A percentile compares a stretch with the other conserved stretches of the same genome.
phyloP scores from a whole-genome alignment of 2,888 invertebrate genomes.

The Mantis religiosa region DNA sequence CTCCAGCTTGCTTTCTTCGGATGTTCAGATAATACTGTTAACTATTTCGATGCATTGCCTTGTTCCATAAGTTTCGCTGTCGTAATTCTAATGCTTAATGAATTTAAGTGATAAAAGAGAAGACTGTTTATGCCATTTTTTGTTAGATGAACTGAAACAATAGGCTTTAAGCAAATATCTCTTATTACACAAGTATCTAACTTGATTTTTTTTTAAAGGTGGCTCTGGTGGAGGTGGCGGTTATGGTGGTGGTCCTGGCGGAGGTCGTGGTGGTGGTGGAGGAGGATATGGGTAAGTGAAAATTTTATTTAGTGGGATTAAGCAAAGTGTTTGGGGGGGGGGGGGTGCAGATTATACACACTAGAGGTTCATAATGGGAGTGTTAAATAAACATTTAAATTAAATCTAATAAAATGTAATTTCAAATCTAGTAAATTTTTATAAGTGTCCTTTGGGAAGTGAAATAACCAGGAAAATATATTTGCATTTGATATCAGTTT shows the following conservation, averaged over 20 bases:
- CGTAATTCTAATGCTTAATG: too few species aligned
- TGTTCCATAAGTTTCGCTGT: too few species aligned
- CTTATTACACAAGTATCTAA: too few species aligned
- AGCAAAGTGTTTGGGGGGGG: neutral
- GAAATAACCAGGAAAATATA: neutral
- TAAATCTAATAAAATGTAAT: neutral
- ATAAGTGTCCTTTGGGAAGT: neutral
- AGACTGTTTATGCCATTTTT: too few species aligned
- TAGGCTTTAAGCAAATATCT: too few species aligned
- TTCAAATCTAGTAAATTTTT: neutral
- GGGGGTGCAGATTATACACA: neutral
- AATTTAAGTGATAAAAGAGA: too few species aligned
- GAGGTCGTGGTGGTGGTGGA: slow-evolving; percentile 37
- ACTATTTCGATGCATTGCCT: too few species aligned
- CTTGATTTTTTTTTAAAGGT: neutral
- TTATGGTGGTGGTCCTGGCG: slow-evolving; percentile 34
- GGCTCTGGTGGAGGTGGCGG: slow-evolving; percentile 29
- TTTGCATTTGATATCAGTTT: neutral
- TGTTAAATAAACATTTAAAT: neutral
- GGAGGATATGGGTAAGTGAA: slow-evolving; percentile 33
- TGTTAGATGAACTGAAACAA: too few species aligned
- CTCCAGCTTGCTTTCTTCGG: too few species aligned
- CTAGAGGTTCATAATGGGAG: neutral
- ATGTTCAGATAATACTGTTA: too few species aligned
- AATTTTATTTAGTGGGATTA: neutral